These are phyloP conservation scores for Graptemys geographica DNA, from an alignment of 2,797 vertebrate genomes.

Conservation along the genomic window DNA sequence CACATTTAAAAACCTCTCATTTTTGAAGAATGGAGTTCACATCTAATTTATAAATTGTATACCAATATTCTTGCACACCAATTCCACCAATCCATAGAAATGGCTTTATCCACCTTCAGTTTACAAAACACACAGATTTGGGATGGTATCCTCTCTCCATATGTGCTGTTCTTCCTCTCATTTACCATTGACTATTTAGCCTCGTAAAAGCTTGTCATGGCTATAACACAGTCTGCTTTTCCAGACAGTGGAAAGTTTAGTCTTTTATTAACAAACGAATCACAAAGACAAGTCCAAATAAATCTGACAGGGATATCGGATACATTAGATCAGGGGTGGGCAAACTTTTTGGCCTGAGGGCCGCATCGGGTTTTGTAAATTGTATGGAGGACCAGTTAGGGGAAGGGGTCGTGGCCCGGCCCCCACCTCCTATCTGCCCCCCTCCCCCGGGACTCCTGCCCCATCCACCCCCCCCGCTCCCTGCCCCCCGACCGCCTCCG, in stretches of 20 bases:
- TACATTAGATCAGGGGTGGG: neutral
- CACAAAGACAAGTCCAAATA: neutral
- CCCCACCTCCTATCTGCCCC: no score
- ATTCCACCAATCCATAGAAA: neutral
- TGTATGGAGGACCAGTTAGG: no score
- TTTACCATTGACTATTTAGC: neutral
- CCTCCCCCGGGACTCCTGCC: no score
- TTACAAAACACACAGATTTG: neutral
- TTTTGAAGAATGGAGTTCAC: neutral
- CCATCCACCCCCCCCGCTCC: no score
- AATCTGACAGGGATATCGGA: neutral
- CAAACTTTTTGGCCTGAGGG: no score
- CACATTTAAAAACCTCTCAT: neutral
- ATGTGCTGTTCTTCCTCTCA: neutral
- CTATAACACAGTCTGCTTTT: neutral
- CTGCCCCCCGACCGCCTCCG: no score
- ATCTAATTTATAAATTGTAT: neutral
- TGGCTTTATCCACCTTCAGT: neutral
- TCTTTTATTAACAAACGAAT: neutral
- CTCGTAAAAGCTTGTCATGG: neutral
- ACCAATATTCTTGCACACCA: neutral
- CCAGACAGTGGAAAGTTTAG: neutral
- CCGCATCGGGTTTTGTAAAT: no score
- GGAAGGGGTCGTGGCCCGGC: no score
- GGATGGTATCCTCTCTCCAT: fast-evolving